Evolutionary conservation across 2,113 vertebrate species (phyloP), one percentile per base, ranked within the genome.

Genomic region (Bettongia penicillata): DNA sequence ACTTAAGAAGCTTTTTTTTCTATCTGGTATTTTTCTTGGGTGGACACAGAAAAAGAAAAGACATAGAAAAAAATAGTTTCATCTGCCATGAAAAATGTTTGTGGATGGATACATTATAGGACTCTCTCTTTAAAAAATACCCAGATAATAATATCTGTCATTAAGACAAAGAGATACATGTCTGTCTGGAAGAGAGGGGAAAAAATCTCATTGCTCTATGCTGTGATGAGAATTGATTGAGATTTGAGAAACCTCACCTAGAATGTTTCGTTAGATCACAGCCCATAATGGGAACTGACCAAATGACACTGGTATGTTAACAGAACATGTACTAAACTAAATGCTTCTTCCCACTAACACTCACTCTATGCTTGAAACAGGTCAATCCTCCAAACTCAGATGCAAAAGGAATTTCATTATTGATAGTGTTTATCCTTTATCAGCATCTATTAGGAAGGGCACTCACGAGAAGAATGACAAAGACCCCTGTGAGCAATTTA

Each of bases 141-240:
- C n/a, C 61, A 84, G 90, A 93, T 89, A 93, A 93, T 89, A 93
- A 53, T 93, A 91, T 95, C 51, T 51, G 43, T 84, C 90, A 68
- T 25, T 2, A 22, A 92, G 19, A 91, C 89, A 24, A 25, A 91
- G 51, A 93, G 37, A 68, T 10, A 6, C 55, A 31, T 14, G 8
- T 94, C 28, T 28, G 23, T 14, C 90, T 37, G 91, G 26, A 19
- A 14, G 2, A 90, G 37, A 92, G 8, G 12, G 22, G 23, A 31
- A 16, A 57, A 90, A 84, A 92, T 48, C 19, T 31, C 61, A 94
- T 93, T 22, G 53, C 50, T 94, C 93, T 26, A 94, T 26, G n/a
- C 25, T 50, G 51, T 3, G 19, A 57, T 51, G 52, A 16, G 43
- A 47, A 43, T 47, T 95, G 49, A 94, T 5, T 51, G 53, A 93